Evolutionary conservation across 2,888 invertebrate genomes (phyloP).

Genomic region (Opisthograptis luteolata): DNA sequence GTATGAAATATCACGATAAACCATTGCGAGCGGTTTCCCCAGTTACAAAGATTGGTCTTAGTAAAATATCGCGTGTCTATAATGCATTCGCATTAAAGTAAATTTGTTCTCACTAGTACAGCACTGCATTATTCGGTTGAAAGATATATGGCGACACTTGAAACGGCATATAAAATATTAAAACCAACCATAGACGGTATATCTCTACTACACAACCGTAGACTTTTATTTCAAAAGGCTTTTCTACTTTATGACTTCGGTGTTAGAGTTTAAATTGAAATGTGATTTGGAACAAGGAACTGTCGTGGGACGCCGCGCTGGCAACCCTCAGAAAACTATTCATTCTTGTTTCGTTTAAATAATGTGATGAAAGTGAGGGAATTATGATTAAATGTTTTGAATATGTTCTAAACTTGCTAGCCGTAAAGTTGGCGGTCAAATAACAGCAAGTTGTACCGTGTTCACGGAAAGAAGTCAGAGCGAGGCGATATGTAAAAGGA

Average conservation of each 20-base stretch:
- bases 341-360: conserved; percentile 6
- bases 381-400: conserved; percentile 1
- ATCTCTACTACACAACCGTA: conserved; percentile 7
- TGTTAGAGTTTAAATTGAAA: not conserved
- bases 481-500: too few relatives aligned
- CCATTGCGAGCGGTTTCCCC: too few relatives aligned
- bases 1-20: too few relatives aligned
- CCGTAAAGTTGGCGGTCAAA: too few relatives aligned
- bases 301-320: not conserved
- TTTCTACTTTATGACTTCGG: not conserved
- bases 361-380: not conserved
- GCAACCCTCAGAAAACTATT: not conserved
- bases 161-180: conserved; percentile 27
- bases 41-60: too few relatives aligned
- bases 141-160: conserved; percentile 26
- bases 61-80: too few relatives aligned
- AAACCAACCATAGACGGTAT: conserved; percentile 11
- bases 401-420: too few relatives aligned
- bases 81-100: conserved; percentile 11
- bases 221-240: not conserved
- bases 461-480: too few relatives aligned
- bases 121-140: conserved; percentile 22
- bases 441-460: too few relatives aligned
- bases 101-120: conserved; percentile 18
- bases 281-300: not conserved